phyloP scores from a whole-genome alignment of 2,888 invertebrate species.

The Drosophila anomalata region DNA sequence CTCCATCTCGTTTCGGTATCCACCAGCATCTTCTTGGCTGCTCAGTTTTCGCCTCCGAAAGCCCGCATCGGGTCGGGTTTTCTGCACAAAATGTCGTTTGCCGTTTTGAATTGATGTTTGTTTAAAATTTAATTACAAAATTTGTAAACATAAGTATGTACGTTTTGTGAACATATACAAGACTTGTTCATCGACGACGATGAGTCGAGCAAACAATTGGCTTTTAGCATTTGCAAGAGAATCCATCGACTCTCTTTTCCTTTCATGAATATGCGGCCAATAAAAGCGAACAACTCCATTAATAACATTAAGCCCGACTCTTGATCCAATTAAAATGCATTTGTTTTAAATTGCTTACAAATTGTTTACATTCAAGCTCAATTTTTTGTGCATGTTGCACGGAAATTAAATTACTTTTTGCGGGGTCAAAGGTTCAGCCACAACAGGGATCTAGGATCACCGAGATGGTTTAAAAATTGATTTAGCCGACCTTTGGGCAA shows the following conservation, averaged over 20 bases:
- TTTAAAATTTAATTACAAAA: slow-evolving; percentile 75
- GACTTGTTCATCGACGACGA: slow-evolving; percentile 2
- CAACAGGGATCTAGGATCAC: slow-evolving; percentile 36
- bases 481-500: slow-evolving; percentile 15
- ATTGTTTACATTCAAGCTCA: slow-evolving; percentile 49
- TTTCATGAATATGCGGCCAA: slow-evolving; percentile 22
- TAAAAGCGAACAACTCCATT: slow-evolving; percentile 42
- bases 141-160: slow-evolving; percentile 44
- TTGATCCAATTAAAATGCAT: slow-evolving; percentile 65
- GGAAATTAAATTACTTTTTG: slow-evolving; percentile 38
- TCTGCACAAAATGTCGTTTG: slow-evolving; percentile 54
- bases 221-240: neutral
- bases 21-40: slow-evolving; percentile 24
- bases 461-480: slow-evolving; percentile 24
- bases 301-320: slow-evolving; percentile 38
- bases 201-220: slow-evolving; percentile 8
- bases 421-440: slow-evolving; percentile 29
- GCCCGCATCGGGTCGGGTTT: slow-evolving; percentile 59
- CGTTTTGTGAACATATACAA: slow-evolving; percentile 3
- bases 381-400: slow-evolving; percentile 27
- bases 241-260: neutral
- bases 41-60: slow-evolving; percentile 50
- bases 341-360: slow-evolving; percentile 56
- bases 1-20: slow-evolving; percentile 12
- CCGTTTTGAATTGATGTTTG: slow-evolving; percentile 56